Base-by-base conservation (phyloP, 2,113 vertebrate species). In the Hystrix brachyura region DNA sequence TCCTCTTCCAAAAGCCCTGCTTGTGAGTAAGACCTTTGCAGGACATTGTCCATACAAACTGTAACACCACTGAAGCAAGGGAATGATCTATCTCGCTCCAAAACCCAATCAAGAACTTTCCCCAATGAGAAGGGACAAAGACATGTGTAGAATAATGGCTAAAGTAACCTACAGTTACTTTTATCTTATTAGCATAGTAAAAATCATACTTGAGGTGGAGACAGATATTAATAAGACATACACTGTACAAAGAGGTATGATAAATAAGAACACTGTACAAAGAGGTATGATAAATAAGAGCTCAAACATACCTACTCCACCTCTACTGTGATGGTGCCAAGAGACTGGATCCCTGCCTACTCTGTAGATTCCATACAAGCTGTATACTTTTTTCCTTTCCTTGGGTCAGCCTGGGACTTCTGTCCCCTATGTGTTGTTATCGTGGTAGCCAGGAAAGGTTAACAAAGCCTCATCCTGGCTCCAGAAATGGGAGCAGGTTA, bases 401-500 rank as follows among this genome's bases (percentile, higher is more conserved):
- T 7, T 29, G 7, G 25, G 62, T 64, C 62, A 64, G 27, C 62
- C 25, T 64, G 8, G 62, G 62, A 64, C 29, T 27, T 64, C 62
- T 64, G 62, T 60, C 62, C 62, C 62, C 27, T 27, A 29, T 64
- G 11, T 64, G 62, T 64, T 64, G 27, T 64, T 64, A 25, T 8
- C 19, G 25, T 97, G 91, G 85, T 97, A 97, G 98, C 90, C 91
- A 94, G 87, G 98, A 71, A 92, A 94, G 94, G 89, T 97, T 92
- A 94, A 79, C 59, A 60, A 60, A 60, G 59, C 18, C 17, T 60
- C 17, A 60, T 60, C 21, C 34, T 6, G 34, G 86, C 65, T 97
- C 99, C 99, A 99, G 99, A 99, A 99, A 55, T 25, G 64, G 99
- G 98, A 46, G 98, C 90, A 71, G 98, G 25, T 96, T 60, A 32